Evolutionary conservation across 2,113 vertebrate species (phyloP).

Genomic region (Rousettus leschenaultii): DNA sequence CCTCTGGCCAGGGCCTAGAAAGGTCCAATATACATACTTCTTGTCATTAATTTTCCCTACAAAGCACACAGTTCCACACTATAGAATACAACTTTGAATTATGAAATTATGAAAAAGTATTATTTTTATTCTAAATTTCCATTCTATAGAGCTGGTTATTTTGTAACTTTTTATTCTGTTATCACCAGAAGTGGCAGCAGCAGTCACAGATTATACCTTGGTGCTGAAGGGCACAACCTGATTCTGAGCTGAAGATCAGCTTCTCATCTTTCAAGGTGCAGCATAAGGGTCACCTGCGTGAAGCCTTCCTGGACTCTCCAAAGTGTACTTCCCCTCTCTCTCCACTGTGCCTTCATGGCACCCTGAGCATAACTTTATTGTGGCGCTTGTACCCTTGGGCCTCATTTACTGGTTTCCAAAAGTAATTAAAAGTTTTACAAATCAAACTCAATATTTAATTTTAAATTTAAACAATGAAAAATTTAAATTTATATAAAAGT

Average conservation of each 20-base stretch:
- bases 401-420: constrained; percentile 24
- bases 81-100: not conserved
- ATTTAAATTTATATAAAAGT: not conserved
- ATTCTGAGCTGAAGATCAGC: too few relatives aligned
- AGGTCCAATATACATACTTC: not conserved
- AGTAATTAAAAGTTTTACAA: constrained; percentile 61
- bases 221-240: not conserved
- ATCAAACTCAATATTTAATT: constrained; percentile 58
- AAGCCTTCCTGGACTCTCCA: too few relatives aligned
- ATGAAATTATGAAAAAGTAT: not conserved
- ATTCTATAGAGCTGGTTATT: not conserved
- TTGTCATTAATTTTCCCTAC: not conserved
- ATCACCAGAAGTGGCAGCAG: not conserved
- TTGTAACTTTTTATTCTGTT: not conserved
- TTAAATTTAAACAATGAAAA: constrained; percentile 57
- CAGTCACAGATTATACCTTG: too few relatives aligned
- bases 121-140: not conserved
- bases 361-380: not conserved
- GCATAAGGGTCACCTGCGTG: accelerated
- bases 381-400: not conserved
- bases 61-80: not conserved
- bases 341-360: accelerated
- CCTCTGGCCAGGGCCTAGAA: not conserved
- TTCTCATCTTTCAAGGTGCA: not conserved
- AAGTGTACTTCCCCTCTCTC: accelerated